These are phyloP conservation scores for Menidia menidia DNA, from an alignment of 2,797 vertebrate genomes.

Conservation along the genomic window DNA sequence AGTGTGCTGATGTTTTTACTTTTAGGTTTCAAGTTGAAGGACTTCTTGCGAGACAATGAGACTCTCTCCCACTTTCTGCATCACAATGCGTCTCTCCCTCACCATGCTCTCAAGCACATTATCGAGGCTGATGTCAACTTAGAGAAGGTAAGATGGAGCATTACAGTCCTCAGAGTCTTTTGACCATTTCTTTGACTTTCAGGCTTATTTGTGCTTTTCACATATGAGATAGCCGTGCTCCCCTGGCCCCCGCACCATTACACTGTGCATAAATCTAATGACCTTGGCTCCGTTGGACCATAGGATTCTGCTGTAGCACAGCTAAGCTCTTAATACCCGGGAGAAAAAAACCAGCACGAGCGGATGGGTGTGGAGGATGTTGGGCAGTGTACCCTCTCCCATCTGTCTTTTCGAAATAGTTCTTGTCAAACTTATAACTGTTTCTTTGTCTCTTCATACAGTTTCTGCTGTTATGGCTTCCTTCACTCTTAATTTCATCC, in stretches of 20 bases:
- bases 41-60: conserved; percentile 92
- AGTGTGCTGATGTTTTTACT: neutral
- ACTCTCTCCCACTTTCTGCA: conserved; percentile 91
- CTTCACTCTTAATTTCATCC: neutral
- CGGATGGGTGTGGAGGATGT: conserved; percentile 3
- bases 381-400: neutral
- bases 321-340: conserved; percentile 69
- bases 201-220: conserved; percentile 15
- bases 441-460: neutral
- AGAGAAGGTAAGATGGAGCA: conserved; percentile 83
- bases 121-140: conserved; percentile 88
- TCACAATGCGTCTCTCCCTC: conserved; percentile 88
- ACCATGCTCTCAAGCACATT: conserved; percentile 83
- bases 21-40: conserved; percentile 91
- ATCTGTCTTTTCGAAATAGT: conserved; percentile 3
- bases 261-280: conserved; percentile 49
- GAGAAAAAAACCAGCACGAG: conserved; percentile 39
- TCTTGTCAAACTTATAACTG: neutral
- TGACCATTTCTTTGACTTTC: neutral
- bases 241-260: neutral
- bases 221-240: conserved; percentile 34
- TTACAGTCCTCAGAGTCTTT: neutral
- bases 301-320: conserved; percentile 40
- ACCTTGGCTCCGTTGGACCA: conserved; percentile 61
- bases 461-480: neutral